These are phyloP conservation scores for Aphelinus atriplicis DNA, from an alignment of 1,140 invertebrate genomes.

Conservation along the genomic window DNA sequence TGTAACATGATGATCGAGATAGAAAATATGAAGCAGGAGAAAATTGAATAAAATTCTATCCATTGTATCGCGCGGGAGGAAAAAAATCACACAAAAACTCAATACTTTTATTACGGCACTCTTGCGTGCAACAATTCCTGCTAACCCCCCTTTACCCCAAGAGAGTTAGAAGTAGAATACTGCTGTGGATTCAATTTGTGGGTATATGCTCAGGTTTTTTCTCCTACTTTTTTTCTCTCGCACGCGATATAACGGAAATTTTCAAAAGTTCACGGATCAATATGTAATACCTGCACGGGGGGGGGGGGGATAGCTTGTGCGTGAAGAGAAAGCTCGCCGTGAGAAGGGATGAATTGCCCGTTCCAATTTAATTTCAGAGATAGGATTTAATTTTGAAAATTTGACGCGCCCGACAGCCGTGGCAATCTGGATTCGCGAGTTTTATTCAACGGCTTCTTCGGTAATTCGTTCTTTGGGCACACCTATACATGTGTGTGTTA, in stretches of 20 bases:
- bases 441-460: too few relatives aligned
- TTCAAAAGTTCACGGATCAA: too few relatives aligned
- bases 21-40: background rate
- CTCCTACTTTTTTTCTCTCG: background rate
- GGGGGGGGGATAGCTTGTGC: too few relatives aligned
- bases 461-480: too few relatives aligned
- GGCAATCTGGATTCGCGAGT: too few relatives aligned
- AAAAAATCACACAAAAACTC: background rate
- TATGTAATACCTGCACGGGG: too few relatives aligned
- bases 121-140: slow-evolving; percentile 19
- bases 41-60: slow-evolving; percentile 11
- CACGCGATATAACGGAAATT: background rate
- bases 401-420: too few relatives aligned
- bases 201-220: slow-evolving; percentile 3
- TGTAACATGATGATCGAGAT: background rate
- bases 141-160: background rate
- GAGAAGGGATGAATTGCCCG: too few relatives aligned
- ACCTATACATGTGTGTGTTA: too few relatives aligned
- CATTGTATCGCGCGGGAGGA: background rate
- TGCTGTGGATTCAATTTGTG: slow-evolving; percentile 20
- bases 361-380: too few relatives aligned
- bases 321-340: too few relatives aligned
- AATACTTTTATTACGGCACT: slow-evolving; percentile 14
- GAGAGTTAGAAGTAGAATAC: slow-evolving; percentile 21
- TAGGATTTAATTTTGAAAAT: too few relatives aligned